Percentiles rank a stretch among this genome's conserved stretches.
Conservation (phyloP, 2,797 vertebrate species). For the Pelochelys cantorii region DNA sequence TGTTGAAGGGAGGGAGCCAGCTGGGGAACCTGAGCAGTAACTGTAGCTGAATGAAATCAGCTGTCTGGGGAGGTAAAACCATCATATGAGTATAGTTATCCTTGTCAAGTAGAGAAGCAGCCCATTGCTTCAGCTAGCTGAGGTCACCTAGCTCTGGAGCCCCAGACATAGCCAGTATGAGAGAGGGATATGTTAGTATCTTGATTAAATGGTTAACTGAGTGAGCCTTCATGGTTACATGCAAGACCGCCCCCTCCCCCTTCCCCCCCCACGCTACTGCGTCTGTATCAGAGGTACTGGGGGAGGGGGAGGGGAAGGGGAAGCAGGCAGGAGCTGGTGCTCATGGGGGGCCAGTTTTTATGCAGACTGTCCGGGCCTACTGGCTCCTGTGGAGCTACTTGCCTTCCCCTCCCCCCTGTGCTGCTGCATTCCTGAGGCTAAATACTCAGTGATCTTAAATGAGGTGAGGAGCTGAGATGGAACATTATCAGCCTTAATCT, state of each 20-base stretch:
- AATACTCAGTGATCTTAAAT: not conserved
- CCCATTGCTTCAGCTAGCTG: rapidly evolving
- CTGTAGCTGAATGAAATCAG: not conserved
- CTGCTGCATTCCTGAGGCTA: not conserved
- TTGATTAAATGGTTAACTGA: too few species aligned
- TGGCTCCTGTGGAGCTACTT: too few species aligned
- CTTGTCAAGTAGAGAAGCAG: not conserved
- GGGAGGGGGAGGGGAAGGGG: too few species aligned
- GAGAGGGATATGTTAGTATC: not conserved
- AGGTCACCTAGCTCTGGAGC: not conserved
- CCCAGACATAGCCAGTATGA: not conserved
- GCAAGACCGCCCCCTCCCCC: too few species aligned
- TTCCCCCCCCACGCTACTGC: too few species aligned
- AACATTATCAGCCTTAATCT: slow-evolving; percentile 24
- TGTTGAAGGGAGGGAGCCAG: not conserved
- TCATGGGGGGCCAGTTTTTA: too few species aligned
- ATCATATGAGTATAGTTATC: not conserved
- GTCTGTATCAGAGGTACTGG: too few species aligned
- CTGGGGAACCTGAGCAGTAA: not conserved
- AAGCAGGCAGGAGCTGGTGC: too few species aligned
- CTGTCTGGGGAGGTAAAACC: not conserved
- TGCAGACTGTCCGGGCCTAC: too few species aligned
- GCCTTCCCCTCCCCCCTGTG: too few species aligned
- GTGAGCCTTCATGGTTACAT: too few species aligned
- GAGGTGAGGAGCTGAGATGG: not conserved